phyloP scores from a whole-genome alignment of 2,797 vertebrate genomes.

The Scolopax bukidnonensis region DNA sequence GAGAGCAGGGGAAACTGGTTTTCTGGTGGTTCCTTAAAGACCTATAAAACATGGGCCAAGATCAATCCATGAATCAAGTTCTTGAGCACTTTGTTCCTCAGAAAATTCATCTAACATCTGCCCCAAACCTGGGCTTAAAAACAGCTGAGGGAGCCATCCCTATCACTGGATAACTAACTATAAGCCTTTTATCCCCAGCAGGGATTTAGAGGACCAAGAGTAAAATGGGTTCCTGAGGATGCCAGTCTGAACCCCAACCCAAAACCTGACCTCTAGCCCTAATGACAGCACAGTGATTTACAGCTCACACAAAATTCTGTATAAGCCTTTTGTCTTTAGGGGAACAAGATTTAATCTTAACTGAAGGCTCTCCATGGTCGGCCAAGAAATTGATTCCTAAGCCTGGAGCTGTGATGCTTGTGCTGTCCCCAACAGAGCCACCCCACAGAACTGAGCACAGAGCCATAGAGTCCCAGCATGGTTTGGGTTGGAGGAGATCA shows the following conservation, averaged over 20 bases:
- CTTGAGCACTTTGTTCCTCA: neutral
- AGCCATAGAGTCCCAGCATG: neutral
- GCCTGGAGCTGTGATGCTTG: neutral
- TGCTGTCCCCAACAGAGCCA: rapidly evolving
- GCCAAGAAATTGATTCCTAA: neutral
- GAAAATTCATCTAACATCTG: slow-evolving; percentile 25
- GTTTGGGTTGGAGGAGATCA: neutral
- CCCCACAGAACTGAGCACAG: neutral
- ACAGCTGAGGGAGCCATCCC: neutral
- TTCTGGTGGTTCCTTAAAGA: slow-evolving; percentile 23
- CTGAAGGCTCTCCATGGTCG: neutral
- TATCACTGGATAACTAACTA: neutral
- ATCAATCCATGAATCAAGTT: neutral
- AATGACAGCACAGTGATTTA: neutral
- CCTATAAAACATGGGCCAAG: slow-evolving; percentile 27
- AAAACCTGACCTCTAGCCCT: neutral
- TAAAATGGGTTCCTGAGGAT: slow-evolving; percentile 11
- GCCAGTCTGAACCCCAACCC: neutral
- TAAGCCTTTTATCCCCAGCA: neutral
- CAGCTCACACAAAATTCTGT: neutral
- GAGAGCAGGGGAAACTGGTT: neutral
- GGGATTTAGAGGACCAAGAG: slow-evolving; percentile 24
- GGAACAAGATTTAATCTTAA: neutral
- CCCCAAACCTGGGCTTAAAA: neutral
- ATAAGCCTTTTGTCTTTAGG: neutral